Percentiles rank a stretch among this genome's conserved stretches.
phyloP scores from a whole-genome alignment of 1,140 invertebrate genomes.

The Condylostylus longicornis region DNA sequence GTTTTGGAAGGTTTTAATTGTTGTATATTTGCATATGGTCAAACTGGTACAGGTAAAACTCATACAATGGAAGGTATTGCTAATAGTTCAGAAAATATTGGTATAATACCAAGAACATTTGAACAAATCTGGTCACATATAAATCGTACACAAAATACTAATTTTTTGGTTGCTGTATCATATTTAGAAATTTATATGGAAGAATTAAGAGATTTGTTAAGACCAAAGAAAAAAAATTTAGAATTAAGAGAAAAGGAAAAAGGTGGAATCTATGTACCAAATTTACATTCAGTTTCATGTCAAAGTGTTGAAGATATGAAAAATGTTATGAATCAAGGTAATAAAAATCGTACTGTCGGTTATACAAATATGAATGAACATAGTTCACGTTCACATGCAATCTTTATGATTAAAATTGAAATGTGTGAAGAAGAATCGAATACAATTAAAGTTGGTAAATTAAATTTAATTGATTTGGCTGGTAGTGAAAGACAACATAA shows the following conservation, averaged over 20 bases:
- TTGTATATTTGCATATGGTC: slow-evolving; percentile 93
- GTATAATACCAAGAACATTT: slow-evolving; percentile 89
- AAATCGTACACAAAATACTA: slow-evolving; percentile 63
- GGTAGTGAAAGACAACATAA: slow-evolving; percentile 85
- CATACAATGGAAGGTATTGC: slow-evolving; percentile 82
- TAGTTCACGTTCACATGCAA: slow-evolving; percentile 93
- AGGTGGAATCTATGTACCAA: slow-evolving; percentile 85
- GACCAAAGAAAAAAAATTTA: slow-evolving; percentile 59
- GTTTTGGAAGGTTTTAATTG: slow-evolving; percentile 93
- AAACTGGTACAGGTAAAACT: slow-evolving; percentile 88
- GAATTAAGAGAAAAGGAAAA: slow-evolving; percentile 55
- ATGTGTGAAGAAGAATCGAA: slow-evolving; percentile 66
- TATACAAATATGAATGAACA: slow-evolving; percentile 99
- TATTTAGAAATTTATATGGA: slow-evolving; percentile 95
- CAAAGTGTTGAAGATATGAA: slow-evolving; percentile 84
- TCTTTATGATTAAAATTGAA: slow-evolving; percentile 96
- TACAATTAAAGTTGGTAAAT: slow-evolving; percentile 51
- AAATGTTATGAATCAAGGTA: slow-evolving; percentile 76
- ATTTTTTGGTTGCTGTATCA: slow-evolving; percentile 81
- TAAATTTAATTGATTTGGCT: slow-evolving; percentile 60
- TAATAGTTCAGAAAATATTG: slow-evolving; percentile 47
- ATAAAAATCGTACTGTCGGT: slow-evolving; percentile 75
- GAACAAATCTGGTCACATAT: slow-evolving; percentile 93
- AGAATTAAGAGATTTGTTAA: slow-evolving; percentile 78
- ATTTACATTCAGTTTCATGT: slow-evolving; percentile 77